Conservation (phyloP, 2,113 vertebrate species). For the Rhinolophus sinicus region DNA sequence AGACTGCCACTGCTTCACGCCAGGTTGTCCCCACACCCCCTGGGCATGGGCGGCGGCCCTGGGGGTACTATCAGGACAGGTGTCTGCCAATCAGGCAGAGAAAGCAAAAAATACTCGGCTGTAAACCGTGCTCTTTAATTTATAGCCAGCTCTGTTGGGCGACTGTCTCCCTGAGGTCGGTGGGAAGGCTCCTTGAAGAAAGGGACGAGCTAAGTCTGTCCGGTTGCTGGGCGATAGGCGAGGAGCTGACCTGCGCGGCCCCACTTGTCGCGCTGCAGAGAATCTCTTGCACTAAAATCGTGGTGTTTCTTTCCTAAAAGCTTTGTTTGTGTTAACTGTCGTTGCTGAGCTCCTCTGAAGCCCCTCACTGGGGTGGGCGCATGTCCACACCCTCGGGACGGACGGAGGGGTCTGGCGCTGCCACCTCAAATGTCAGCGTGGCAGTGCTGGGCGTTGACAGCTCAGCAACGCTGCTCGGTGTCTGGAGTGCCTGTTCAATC, state of each 20-base stretch:
- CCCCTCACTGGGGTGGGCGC: rapidly evolving
- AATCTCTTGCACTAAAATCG: constrained; percentile 60
- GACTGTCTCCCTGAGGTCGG: rapidly evolving
- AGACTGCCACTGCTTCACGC: neutral
- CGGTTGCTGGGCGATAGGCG: rapidly evolving
- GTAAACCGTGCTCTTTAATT: rapidly evolving
- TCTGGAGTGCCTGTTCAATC: constrained; percentile 78
- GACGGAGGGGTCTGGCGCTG: neutral
- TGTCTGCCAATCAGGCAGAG: neutral
- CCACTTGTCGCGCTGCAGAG: constrained; percentile 6
- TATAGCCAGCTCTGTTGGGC: neutral
- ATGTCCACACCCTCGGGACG: neutral
- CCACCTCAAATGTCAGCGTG: neutral
- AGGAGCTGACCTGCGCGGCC: neutral
- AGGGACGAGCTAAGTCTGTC: neutral
- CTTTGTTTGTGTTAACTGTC: neutral
- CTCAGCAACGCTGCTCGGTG: constrained; percentile 58
- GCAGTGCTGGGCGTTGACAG: neutral
- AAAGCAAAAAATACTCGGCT: neutral
- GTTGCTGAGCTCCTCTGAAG: neutral
- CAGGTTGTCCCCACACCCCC: neutral
- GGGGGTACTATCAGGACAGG: neutral
- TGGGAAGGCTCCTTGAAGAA: neutral
- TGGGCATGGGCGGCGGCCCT: rapidly evolving
- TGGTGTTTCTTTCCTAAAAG: neutral